Percentiles rank a stretch among this genome's conserved stretches.
phyloP scores from a whole-genome alignment of 2,888 invertebrate species.

The Pyrocoelia pectoralis region DNA sequence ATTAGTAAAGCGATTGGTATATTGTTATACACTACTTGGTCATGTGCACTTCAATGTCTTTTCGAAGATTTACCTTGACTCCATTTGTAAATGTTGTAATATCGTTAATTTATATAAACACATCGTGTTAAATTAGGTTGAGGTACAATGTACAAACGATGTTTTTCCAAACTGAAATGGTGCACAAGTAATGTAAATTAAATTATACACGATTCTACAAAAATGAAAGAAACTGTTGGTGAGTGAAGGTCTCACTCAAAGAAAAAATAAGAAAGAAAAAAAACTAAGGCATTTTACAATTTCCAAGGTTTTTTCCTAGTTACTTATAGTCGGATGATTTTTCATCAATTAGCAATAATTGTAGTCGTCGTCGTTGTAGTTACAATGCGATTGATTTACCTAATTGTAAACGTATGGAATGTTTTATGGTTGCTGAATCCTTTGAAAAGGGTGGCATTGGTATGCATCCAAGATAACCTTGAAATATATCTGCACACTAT shows the following conservation, averaged over 20 bases:
- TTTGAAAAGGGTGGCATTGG: slow-evolving; percentile 11
- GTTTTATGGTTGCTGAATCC: slow-evolving; percentile 5
- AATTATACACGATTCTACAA: neutral
- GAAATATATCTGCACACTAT: slow-evolving; percentile 8
- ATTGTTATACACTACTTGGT: slow-evolving; percentile 10
- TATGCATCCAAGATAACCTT: slow-evolving; percentile 12
- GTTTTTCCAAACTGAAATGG: neutral
- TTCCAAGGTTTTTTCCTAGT: slow-evolving; percentile 35
- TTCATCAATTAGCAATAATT: neutral
- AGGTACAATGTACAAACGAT: slow-evolving; percentile 5
- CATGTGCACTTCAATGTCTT: slow-evolving; percentile 24
- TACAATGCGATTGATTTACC: neutral
- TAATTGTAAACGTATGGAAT: neutral
- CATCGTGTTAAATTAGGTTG: neutral
- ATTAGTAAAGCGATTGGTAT: slow-evolving; percentile 10
- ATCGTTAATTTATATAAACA: neutral
- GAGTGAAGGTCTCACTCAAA: slow-evolving; percentile 35
- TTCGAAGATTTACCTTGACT: slow-evolving; percentile 21
- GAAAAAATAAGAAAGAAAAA: slow-evolving; percentile 25
- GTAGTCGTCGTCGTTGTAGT: neutral
- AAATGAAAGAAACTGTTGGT: slow-evolving; percentile 36
- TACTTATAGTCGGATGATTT: slow-evolving; percentile 10
- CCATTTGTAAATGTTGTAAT: slow-evolving; percentile 16
- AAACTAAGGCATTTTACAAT: slow-evolving; percentile 37
- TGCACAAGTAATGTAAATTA: neutral